Evolutionary conservation across 2,113 vertebrate genomes (phyloP), one percentile per base, ranked within the genome.

Genomic region (Cavia aperea): DNA sequence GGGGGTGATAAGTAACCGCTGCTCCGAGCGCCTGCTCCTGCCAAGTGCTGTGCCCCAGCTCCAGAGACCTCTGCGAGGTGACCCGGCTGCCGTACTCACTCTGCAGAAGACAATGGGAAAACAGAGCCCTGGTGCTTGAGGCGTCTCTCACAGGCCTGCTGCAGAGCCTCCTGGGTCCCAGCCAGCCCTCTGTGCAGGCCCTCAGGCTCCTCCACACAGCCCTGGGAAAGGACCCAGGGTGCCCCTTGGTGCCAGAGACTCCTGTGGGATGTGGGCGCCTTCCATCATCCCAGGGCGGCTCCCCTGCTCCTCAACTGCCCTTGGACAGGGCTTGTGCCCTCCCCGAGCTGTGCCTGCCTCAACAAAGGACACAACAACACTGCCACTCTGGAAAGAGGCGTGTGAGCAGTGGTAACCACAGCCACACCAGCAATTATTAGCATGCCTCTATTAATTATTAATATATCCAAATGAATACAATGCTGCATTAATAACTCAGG

Each of bases 391-490:
- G 86, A 33, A 58, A 49, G 68, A 4, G 0, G 5, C 0, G 15
- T 21, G 16, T 1, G 6, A 54, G 26, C 31, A 10, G 68, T n/a
- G 15, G 7, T 23, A 29, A 29, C 2, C 16, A 0, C 23, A 65
- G 84, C 82, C 82, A 24, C 6, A 2, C 26, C 2, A 2, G 72
- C 8, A 6, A 49, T 75, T 78, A 88, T 58, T 79, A 91, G 83
- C 75, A 29, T 21, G 63, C 23, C 14, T 0, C 51, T 66, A 43
- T 94, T 94, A 90, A 85, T 95, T 88, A 93, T 94, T 93, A 90
- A 95, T 39, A n/a, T 13, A 86, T 65, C 89, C 18, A 84, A 70
- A 51, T 14, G 89, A 90, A 86, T 60, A 60, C 62, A 19, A 60
- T 1, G 0, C 39, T 0, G 14, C 46, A 43, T 93, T 16, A 77